Conservation (phyloP, 2,888 invertebrate species). For the Mellilla xanthometata region DNA sequence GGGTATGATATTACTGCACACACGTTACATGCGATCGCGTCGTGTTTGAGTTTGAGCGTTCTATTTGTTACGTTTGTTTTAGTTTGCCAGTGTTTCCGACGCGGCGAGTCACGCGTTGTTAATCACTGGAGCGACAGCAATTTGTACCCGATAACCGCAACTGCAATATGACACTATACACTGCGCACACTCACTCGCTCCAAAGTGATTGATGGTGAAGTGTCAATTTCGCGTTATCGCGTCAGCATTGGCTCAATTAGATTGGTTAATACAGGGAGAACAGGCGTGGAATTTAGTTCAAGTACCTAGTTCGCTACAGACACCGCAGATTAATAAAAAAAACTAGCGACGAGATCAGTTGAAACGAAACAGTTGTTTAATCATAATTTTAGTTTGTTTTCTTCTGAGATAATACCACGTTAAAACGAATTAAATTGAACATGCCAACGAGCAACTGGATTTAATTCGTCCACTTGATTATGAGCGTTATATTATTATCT, state of each 20-base stretch:
- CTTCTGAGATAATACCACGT: neutral
- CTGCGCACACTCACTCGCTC: conserved; percentile 61
- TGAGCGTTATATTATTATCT: conserved; percentile 21
- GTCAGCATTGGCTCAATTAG: conserved; percentile 48
- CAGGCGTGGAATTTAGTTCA: too few species aligned
- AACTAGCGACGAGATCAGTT: conserved; percentile 4
- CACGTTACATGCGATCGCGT: conserved; percentile 35
- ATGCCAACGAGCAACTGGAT: too few species aligned
- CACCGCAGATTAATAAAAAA: too few species aligned
- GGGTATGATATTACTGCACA: conserved; percentile 45
- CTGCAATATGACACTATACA: conserved; percentile 63
- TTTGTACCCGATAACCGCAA: conserved; percentile 75
- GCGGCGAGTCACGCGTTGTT: conserved; percentile 49
- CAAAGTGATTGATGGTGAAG: conserved; percentile 68
- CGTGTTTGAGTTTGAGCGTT: conserved; percentile 41
- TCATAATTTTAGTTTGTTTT: conserved; percentile 26
- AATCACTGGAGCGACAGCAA: conserved; percentile 66
- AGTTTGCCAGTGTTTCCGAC: conserved; percentile 37
- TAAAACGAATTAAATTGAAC: too few species aligned
- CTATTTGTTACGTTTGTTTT: conserved; percentile 39
- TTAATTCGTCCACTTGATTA: conserved; percentile 21
- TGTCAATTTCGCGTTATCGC: conserved; percentile 71
- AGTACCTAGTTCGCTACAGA: too few species aligned
- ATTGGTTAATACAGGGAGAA: conserved; percentile 41
- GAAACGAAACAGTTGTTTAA: conserved; percentile 24